A percentile compares a stretch with the other conserved stretches of the same genome.
Evolutionary conservation across 2,888 invertebrate species (phyloP).

Genomic region (Leucophora obtusa): DNA sequence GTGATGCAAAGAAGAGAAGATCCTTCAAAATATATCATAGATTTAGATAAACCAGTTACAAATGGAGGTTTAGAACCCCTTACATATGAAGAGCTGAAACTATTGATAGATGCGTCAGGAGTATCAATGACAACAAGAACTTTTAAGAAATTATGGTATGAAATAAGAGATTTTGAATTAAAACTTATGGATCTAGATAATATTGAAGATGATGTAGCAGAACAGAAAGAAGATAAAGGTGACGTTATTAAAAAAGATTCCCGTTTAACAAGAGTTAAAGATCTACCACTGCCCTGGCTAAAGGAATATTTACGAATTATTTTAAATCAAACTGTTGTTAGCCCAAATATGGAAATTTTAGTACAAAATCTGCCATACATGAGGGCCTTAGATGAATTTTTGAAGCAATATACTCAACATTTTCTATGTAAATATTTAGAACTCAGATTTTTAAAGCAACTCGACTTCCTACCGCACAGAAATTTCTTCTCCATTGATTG

Average conservation of each 20-base stretch:
- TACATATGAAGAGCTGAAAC: slow-evolving; percentile 14
- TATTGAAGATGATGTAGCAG: slow-evolving; percentile 44
- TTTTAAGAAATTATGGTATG: slow-evolving; percentile 46
- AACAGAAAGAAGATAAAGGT: slow-evolving; percentile 6
- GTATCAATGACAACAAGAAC: not conserved
- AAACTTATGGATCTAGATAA: slow-evolving; percentile 44
- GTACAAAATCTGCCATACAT: slow-evolving; percentile 64
- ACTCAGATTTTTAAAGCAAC: slow-evolving; percentile 64
- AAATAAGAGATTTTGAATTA: slow-evolving; percentile 56
- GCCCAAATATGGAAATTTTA: slow-evolving; percentile 49
- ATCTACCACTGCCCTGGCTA: slow-evolving; percentile 61
- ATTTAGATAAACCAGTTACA: slow-evolving; percentile 64
- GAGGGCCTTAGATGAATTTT: slow-evolving; percentile 46
- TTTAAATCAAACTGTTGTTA: slow-evolving; percentile 35
- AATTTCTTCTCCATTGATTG: slow-evolving; percentile 57
- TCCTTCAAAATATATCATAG: slow-evolving; percentile 40
- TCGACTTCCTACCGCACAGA: slow-evolving; percentile 53
- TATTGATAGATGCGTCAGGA: slow-evolving; percentile 51
- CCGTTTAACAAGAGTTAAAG: slow-evolving; percentile 34
- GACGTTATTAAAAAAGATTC: slow-evolving; percentile 21
- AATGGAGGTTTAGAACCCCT: slow-evolving; percentile 60
- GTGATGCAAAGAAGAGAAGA: slow-evolving; percentile 48
- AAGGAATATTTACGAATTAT: slow-evolving; percentile 59
- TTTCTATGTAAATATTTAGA: slow-evolving; percentile 65
- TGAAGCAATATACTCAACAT: slow-evolving; percentile 55